Evolutionary conservation across 2,888 invertebrate genomes (phyloP), one percentile per base, ranked within the genome.

Genomic region (Mythimna loreyi): DNA sequence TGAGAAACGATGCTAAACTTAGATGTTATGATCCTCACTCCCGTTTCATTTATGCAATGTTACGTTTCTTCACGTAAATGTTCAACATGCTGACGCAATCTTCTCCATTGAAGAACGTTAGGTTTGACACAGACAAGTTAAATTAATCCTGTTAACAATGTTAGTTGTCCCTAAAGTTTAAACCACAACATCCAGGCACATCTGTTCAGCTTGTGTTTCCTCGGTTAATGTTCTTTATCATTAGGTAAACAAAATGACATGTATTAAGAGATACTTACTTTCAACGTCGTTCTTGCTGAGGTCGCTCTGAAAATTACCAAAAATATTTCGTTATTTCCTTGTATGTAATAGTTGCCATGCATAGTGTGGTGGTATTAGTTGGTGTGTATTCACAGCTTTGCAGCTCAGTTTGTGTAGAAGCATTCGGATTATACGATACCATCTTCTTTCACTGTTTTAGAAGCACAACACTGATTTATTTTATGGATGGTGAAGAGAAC

Each of bases 201-300:
- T 47, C 23, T 47, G 36, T 28, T 25, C 25, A 25, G 8, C 9
- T 50, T 60, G 9, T 62, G n/a, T 45, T 25, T 30, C 30, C 19
- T 73, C 3, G 11, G 43, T 66, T 57, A 66, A 55, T 33, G 63
- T 61, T 64, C 23, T 57, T 43, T 60, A 58, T 50, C 21, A 40
- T 47, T 77, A 58, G 49, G 28, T 75, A 59, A 67, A 67, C n/a
- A 59, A 61, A 58, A 47, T 50, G 6, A 43, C 9, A 50, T 28
- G 53, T 36, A 76, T 72, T 21, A 72, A 80, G 50, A 70, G 45
- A 83, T 96, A 98, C 98, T 98, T 96, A 98, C 98, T 98, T 97
- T 98, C 98, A 95, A 98, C 94, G 95, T 98, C 98, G 96, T 97
- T 97, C 96, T 97, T 97, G 96, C 97, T 97, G 94, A 98, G 97